phyloP scores from a whole-genome alignment of 2,888 invertebrate species.

The Oscheius sp. region DNA sequence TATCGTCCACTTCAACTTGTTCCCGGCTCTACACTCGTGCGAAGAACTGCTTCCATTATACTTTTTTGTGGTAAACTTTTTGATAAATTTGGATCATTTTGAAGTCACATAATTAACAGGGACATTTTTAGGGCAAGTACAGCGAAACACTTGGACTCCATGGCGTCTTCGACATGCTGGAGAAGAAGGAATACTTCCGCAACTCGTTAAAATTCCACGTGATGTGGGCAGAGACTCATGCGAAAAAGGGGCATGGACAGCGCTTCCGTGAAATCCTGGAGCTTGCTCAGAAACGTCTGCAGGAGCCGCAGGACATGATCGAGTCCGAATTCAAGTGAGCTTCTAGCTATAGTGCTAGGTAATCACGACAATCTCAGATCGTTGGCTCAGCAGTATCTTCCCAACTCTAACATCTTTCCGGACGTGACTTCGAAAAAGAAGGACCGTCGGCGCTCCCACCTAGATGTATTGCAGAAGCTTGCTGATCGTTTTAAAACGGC shows the following conservation, averaged over 20 bases:
- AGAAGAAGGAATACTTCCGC: constrained; percentile 46
- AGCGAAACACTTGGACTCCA: constrained; percentile 47
- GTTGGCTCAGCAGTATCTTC: neutral
- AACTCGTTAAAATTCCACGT: constrained; percentile 49
- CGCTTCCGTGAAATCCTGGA: constrained; percentile 37
- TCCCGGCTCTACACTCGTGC: too few species aligned
- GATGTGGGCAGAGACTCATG: constrained; percentile 51
- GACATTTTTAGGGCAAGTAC: constrained; percentile 45
- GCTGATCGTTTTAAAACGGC: too few species aligned
- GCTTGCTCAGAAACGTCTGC: constrained; percentile 19
- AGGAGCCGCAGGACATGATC: neutral
- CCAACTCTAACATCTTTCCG: constrained; percentile 7
- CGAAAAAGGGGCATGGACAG: constrained; percentile 36
- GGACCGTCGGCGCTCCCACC: too few species aligned
- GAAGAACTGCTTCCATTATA: constrained; percentile 11
- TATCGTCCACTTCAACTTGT: too few species aligned
- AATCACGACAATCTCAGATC: neutral
- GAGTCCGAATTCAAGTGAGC: constrained; percentile 19
- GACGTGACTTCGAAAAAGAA: too few species aligned
- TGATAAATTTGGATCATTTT: neutral
- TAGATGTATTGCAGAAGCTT: too few species aligned
- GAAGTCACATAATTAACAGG: too few species aligned
- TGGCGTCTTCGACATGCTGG: constrained; percentile 53
- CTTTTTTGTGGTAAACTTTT: neutral
- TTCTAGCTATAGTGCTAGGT: neutral